These are phyloP conservation scores for Diorhabda carinulata DNA, from an alignment of 1,140 invertebrate species.

Conservation along the genomic window DNA sequence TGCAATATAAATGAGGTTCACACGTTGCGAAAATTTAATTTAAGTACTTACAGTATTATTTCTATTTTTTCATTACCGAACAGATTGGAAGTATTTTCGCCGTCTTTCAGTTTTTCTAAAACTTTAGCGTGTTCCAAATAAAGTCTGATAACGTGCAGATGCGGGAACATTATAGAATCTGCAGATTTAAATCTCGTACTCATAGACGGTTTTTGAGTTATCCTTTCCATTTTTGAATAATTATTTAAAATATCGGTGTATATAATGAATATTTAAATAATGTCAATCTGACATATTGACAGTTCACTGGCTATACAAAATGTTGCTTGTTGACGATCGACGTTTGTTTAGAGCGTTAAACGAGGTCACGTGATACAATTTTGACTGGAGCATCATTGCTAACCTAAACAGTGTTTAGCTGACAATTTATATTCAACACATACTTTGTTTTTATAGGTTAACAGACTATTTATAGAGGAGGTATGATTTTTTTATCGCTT, in stretches of 20 bases:
- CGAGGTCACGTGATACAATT: too few species aligned
- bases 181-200: neutral
- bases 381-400: too few species aligned
- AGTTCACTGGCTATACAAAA: neutral
- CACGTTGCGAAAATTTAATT: neutral
- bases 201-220: neutral
- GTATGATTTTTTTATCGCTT: too few species aligned
- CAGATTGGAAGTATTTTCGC: slow-evolving; percentile 16
- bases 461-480: too few species aligned
- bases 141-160: slow-evolving; percentile 25
- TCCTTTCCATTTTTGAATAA: neutral
- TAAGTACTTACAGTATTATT: slow-evolving; percentile 28
- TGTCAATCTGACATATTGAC: neutral
- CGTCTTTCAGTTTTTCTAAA: slow-evolving; percentile 14
- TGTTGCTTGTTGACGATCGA: too few species aligned
- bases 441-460: too few species aligned
- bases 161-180: slow-evolving; percentile 13
- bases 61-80: slow-evolving; percentile 29
- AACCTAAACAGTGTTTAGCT: too few species aligned
- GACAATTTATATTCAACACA: too few species aligned
- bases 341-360: too few species aligned
- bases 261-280: neutral
- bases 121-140: slow-evolving; percentile 13
- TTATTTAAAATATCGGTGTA: neutral
- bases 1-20: slow-evolving; percentile 15